Evolutionary conservation across 2,113 vertebrate species (phyloP).

Genomic region (Meleagris gallopavo): DNA sequence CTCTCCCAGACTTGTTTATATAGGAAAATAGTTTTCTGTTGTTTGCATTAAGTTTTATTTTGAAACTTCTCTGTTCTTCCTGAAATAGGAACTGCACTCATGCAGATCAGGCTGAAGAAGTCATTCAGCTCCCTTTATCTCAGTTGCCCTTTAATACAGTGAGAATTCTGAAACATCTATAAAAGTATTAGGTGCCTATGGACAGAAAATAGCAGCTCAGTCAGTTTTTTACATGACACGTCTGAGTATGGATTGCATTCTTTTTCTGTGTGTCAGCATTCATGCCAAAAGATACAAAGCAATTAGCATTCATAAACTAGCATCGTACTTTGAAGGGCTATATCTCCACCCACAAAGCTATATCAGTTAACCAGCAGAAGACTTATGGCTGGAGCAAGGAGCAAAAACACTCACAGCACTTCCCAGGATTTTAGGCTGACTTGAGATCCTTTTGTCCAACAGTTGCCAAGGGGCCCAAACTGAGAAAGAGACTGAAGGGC

Average conservation of each 20-base stretch:
- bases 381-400: neutral
- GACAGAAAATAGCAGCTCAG: neutral
- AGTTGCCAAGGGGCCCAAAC: neutral
- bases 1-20: neutral
- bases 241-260: rapidly evolving
- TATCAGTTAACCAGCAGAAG: neutral
- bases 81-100: neutral
- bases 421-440: constrained; percentile 26
- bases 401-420: neutral
- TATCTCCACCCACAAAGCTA: neutral
- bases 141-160: neutral
- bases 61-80: neutral
- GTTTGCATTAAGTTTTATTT: neutral
- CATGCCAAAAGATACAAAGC: neutral
- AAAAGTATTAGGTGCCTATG: neutral
- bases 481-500: constrained; percentile 2
- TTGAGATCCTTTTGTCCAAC: neutral
- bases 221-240: neutral
- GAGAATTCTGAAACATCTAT: neutral
- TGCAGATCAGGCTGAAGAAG: neutral
- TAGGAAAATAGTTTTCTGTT: neutral
- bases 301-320: neutral
- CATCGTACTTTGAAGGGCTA: neutral
- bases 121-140: neutral
- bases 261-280: neutral